A percentile compares a stretch with the other conserved stretches of the same genome.
Evolutionary conservation across 1,140 invertebrate genomes (phyloP).

Genomic region (Whitmania pigra): DNA sequence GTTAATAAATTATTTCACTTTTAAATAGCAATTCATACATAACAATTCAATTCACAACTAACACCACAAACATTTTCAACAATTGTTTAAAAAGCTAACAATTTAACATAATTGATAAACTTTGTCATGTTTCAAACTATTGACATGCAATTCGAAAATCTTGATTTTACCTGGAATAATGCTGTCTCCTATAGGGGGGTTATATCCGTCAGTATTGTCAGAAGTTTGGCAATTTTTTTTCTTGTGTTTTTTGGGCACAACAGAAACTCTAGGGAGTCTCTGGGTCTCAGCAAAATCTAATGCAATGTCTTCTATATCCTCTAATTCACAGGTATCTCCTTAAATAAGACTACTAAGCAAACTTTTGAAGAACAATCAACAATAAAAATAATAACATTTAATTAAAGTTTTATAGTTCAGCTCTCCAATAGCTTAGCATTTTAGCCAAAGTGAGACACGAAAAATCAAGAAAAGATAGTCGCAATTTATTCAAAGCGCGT

Average conservation of each 20-base stretch:
- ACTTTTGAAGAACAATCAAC: too few relatives aligned
- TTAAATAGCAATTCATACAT: background rate
- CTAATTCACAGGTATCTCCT: too few relatives aligned
- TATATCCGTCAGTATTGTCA: background rate
- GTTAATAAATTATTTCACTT: background rate
- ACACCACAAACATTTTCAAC: background rate
- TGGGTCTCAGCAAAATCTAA: too few relatives aligned
- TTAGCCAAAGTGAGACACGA: too few relatives aligned
- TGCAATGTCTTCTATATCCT: too few relatives aligned
- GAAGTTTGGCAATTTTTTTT: constrained; percentile 20
- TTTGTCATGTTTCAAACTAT: background rate
- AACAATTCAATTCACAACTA: background rate
- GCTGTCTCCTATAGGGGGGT: constrained; percentile 25
- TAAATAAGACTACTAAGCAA: too few relatives aligned
- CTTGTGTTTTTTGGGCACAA: constrained; percentile 18
- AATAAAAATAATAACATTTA: too few relatives aligned
- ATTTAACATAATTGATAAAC: background rate
- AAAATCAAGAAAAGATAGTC: too few relatives aligned
- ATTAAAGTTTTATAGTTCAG: too few relatives aligned
- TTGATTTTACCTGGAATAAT: constrained; percentile 28
- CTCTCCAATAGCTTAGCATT: too few relatives aligned
- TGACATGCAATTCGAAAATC: background rate
- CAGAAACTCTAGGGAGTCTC: too few relatives aligned
- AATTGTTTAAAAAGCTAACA: background rate
- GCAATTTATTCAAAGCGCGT: too few relatives aligned